Evolutionary conservation across 2,797 vertebrate genomes (phyloP), one percentile per base, ranked within the genome.

Genomic region (Thripadectes ignobilis): DNA sequence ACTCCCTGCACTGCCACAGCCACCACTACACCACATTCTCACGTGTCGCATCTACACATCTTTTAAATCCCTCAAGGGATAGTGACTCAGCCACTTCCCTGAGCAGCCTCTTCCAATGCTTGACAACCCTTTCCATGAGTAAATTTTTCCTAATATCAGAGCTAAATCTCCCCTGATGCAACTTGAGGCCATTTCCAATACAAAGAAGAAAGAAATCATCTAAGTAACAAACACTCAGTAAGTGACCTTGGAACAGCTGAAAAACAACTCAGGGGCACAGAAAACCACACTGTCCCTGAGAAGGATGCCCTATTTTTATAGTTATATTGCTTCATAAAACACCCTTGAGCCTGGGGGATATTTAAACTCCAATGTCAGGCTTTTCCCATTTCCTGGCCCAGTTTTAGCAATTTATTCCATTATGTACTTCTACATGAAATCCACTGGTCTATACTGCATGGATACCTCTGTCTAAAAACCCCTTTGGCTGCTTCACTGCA

Each of bases 301-400:
- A 95, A 18, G 18, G 57, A 63, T 95, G 88, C 55, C 88, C 77
- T 93, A 90, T 63, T 94, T 95, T 94, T 79, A 77, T 20, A 57
- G 36, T 30, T 81, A 59, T 67, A 82, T 52, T 86, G 74, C 90
- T 92, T 87, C 90, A 87, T 82, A 79, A 90, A 95, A 92, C 77
- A 93, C 34, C 55, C 67, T 41, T 73, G 38, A 57, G 83, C 94
- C 93, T 52, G 20, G 21, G 52, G 58, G 59, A 63, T 82, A 66
- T 75, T 90, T 92, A 84, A 93, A 88, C 26, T 72, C 79, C 58
- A 29, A 2, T 65, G 62, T 81, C 66, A 95, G 62, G 43, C 51
- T 95, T 95, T 76, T 79, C 52, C 65, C 45, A 79, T 93, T 92
- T 94, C 91, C 83, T 88, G 69, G 69, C 62, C 76, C 73, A 72